These are phyloP conservation scores for Capitella teleta DNA, from an alignment of 1,140 invertebrate species.

Conservation along the genomic window DNA sequence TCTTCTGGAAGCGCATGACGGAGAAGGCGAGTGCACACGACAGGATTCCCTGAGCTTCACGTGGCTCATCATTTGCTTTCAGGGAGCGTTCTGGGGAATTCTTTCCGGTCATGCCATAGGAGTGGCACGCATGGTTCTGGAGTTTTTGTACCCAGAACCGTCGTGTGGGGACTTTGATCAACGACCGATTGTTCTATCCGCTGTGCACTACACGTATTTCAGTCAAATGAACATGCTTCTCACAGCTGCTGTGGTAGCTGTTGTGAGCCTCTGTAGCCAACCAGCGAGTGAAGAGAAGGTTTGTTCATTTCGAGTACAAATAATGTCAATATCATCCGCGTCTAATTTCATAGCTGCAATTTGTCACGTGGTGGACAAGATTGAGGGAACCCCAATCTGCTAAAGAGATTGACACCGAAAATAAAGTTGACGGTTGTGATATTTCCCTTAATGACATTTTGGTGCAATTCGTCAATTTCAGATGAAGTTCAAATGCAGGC, in stretches of 20 bases:
- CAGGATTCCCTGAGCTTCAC: not conserved
- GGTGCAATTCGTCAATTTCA: too few relatives aligned
- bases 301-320: not conserved
- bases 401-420: too few relatives aligned
- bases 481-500: too few relatives aligned
- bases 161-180: slow-evolving; percentile 29
- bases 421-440: too few relatives aligned
- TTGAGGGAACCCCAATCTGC: too few relatives aligned
- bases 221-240: slow-evolving; percentile 27
- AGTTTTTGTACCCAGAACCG: slow-evolving; percentile 35
- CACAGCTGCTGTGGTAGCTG: slow-evolving; percentile 24
- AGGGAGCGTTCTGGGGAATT: slow-evolving; percentile 51
- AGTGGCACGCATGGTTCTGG: slow-evolving; percentile 34
- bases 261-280: slow-evolving; percentile 27
- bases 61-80: slow-evolving; percentile 14
- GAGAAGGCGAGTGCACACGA: slow-evolving; percentile 37
- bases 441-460: too few relatives aligned
- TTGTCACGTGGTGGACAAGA: not conserved
- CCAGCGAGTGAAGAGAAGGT: slow-evolving; percentile 22
- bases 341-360: not conserved
- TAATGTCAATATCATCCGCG: not conserved
- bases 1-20: slow-evolving; percentile 45
- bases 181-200: slow-evolving; percentile 21
- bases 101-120: slow-evolving; percentile 45
- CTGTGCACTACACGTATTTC: slow-evolving; percentile 39